Conservation (phyloP, 2,888 invertebrate species). For the Microchrysa polita region DNA sequence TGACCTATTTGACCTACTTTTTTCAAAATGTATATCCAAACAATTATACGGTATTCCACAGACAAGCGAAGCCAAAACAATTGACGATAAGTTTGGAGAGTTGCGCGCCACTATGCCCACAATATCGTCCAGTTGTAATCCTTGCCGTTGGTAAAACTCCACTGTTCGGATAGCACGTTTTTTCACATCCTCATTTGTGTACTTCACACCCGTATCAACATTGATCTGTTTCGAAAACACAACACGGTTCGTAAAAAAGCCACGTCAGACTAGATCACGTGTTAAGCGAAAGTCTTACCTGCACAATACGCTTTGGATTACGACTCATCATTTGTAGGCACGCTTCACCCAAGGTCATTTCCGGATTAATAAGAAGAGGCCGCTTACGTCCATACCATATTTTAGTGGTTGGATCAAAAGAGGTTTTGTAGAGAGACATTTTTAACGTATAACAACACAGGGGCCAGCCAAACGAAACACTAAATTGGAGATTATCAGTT, state of each 20-base stretch:
- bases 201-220: conserved; percentile 57
- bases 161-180: conserved; percentile 45
- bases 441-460: too few species aligned
- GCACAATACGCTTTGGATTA: neutral
- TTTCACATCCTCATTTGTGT: conserved; percentile 59
- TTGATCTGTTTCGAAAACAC: conserved; percentile 55
- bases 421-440: too few species aligned
- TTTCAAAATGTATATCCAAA: conserved; percentile 57
- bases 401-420: conserved; percentile 4
- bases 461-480: too few species aligned
- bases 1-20: conserved; percentile 52
- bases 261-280: too few species aligned
- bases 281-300: neutral
- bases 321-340: neutral
- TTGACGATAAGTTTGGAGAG: conserved; percentile 58
- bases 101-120: conserved; percentile 59
- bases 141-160: conserved; percentile 36
- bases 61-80: conserved; percentile 59
- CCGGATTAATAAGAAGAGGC: neutral
- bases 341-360: conserved; percentile 1
- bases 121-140: conserved; percentile 59
- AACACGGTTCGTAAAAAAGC: neutral
- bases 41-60: conserved; percentile 60
- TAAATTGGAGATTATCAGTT: too few species aligned
- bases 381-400: neutral